These are phyloP conservation scores for Mylabris phalerata DNA, from an alignment of 1,140 invertebrate species.

Conservation along the genomic window DNA sequence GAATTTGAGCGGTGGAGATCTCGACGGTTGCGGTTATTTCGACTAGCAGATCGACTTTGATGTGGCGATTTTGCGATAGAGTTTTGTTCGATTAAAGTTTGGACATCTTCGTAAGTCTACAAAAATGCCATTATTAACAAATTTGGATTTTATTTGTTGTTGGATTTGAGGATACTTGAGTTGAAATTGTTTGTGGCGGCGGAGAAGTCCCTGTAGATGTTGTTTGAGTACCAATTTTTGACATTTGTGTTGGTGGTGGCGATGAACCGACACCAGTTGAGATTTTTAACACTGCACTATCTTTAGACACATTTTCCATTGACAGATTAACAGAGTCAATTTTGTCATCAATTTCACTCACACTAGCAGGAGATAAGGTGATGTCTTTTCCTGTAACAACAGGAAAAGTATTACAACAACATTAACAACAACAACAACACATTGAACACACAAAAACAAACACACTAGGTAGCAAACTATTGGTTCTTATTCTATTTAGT, in stretches of 20 bases:
- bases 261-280: conserved; percentile 41
- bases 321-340: neutral
- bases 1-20: conserved; percentile 46
- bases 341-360: conserved; percentile 14
- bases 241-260: conserved; percentile 26
- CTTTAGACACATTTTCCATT: conserved; percentile 9
- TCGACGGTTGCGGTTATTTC: conserved; percentile 19
- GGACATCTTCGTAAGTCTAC: conserved; percentile 47
- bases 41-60: conserved; percentile 20
- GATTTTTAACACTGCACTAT: conserved; percentile 12
- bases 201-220: conserved; percentile 70
- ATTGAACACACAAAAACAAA: conserved; percentile 21
- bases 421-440: conserved; percentile 22
- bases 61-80: conserved; percentile 13
- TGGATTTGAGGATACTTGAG: conserved; percentile 57
- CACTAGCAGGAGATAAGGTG: conserved; percentile 2
- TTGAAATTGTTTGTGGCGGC: conserved; percentile 77
- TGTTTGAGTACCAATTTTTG: conserved; percentile 19
- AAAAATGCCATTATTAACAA: conserved; percentile 7
- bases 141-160: neutral
- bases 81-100: conserved; percentile 9
- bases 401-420: conserved; percentile 24
- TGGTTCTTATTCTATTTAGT: no score
- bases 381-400: conserved; percentile 29
- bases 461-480: neutral